Percentiles rank a stretch among this genome's conserved stretches.
phyloP scores from a whole-genome alignment of 2,113 vertebrate genomes.

The Mohoua ochrocephala region DNA sequence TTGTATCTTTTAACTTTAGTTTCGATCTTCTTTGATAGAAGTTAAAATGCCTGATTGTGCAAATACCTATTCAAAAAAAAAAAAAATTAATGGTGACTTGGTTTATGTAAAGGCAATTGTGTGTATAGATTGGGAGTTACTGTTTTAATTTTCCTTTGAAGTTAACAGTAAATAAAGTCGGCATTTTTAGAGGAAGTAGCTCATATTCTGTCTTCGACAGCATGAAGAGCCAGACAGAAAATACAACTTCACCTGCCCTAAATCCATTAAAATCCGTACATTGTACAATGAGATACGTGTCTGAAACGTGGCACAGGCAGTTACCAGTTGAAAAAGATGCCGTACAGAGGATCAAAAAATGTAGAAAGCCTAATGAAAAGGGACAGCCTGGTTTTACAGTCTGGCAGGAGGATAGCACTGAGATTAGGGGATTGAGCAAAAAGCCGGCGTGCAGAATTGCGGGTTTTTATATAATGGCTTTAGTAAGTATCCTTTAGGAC shows the following conservation, averaged over 20 bases:
- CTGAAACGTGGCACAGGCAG: rapidly evolving
- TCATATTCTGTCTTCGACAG: neutral
- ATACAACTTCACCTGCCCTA: neutral
- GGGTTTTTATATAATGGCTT: conserved; percentile 65
- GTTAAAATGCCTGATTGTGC: neutral
- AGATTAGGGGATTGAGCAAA: conserved; percentile 73
- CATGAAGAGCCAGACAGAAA: neutral
- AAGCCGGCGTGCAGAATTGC: conserved; percentile 46
- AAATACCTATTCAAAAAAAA: neutral
- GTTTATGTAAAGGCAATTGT: neutral
- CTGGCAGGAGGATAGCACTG: conserved; percentile 37
- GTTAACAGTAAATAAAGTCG: neutral
- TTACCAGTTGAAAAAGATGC: neutral
- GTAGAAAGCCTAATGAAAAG: conserved; percentile 14
- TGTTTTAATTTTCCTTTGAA: neutral
- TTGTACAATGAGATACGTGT: rapidly evolving
- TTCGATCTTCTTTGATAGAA: neutral
- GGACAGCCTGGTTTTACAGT: conserved; percentile 42
- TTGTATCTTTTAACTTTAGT: neutral
- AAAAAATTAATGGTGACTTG: neutral
- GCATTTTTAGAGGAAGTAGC: neutral
- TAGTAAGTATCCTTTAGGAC: conserved; percentile 61
- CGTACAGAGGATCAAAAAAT: neutral
- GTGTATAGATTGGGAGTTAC: too few species aligned
- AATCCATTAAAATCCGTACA: rapidly evolving